Percentiles rank a stretch among this genome's conserved stretches.
These are phyloP conservation scores for Rattus norvegicus DNA, from an alignment of 2,113 vertebrate genomes.

Conservation along the genomic window GRCr8 NC_086026.1:49905501-49906000, in stretches of 20 bases:
- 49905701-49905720: not conserved
- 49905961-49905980: no score
- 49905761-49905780: not conserved
- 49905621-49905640: no score
- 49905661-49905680: not conserved
- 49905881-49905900: no score
- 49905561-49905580: no score
- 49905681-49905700: not conserved
- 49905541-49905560: fast-evolving
- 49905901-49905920: no score
- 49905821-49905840: not conserved
- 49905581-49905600: not conserved
- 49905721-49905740: not conserved
- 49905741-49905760: not conserved
- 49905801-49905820: not conserved
- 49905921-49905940: no score
- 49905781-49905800: not conserved
- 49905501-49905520: not conserved
- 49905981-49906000: no score
- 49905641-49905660: not conserved
- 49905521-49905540: not conserved
- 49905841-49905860: not conserved
- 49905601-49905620: fast-evolving
- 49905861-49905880: not conserved
- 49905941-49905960: not conserved